Evolutionary conservation across 1,140 invertebrate genomes (phyloP), one percentile per base, ranked within the genome.

Genomic region (Octopus sinensis): DNA sequence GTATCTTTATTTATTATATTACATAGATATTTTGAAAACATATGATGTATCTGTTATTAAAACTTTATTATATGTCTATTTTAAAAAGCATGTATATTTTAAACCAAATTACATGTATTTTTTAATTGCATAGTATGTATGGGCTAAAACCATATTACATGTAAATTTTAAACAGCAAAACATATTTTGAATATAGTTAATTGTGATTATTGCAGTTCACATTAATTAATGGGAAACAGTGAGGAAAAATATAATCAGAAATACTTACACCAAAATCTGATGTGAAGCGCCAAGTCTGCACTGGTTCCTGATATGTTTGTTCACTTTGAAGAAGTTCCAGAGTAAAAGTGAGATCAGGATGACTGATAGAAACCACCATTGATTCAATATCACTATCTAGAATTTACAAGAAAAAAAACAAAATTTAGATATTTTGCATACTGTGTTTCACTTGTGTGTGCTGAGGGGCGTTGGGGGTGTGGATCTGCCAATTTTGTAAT

Each of bases 261-360:
- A 4, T 78, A 85, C 88, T 88, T 86, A 91, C 90, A 30, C 90
- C 87, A 82, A 86, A 86, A 73, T 90, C 88, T 10, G 91, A 91
- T 12, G 87, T 83, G 85, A 91, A 91, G 53, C 87, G 83, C 91
- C 91, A 91, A 23, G 85, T 80, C 79, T 91, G 91, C 81, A 89
- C 85, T 10, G 90, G 86, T 51, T 90, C 86, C 0, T 89, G 87
- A 86, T 85, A 90, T 3, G 88, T 89, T 12, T 87, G 86, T 62
- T 91, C 89, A 80, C 85, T 89, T 3, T 85, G 78, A 6, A 91
- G 76, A 4, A 91, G 82, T 76, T 87, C 80, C 82, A 91, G 84
- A 43, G 85, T 86, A 54, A 91, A 90, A 10, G 86, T 88, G 73
- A 91, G 78, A 52, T 87, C 87, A 53, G 88, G 88, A 81, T 89